Evolutionary conservation across 2,113 vertebrate species (phyloP).

Genomic region (Megaceryle torquata): DNA sequence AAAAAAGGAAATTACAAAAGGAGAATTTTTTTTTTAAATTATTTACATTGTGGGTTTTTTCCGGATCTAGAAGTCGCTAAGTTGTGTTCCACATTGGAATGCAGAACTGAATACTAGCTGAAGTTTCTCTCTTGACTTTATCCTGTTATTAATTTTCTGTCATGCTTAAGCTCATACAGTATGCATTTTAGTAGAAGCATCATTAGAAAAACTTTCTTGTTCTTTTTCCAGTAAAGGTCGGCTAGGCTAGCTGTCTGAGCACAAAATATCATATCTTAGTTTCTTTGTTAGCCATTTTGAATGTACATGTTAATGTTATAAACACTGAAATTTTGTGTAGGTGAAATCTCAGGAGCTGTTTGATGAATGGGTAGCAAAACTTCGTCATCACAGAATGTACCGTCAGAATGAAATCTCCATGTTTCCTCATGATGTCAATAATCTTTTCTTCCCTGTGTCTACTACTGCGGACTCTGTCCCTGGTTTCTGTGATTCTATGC

Average conservation of each 20-base stretch:
- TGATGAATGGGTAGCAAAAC: constrained; percentile 94
- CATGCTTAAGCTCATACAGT: neutral
- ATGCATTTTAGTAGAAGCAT: neutral
- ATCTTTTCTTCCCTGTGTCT: constrained; percentile 82
- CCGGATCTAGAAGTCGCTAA: neutral
- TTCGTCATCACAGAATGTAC: constrained; percentile 93
- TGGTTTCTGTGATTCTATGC: constrained; percentile 73
- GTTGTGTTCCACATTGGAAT: neutral
- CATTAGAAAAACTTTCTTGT: neutral
- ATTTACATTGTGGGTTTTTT: accelerated
- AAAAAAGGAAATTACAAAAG: neutral
- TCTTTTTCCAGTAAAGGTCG: neutral
- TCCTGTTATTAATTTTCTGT: neutral
- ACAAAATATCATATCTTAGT: neutral
- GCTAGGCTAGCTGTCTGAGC: neutral
- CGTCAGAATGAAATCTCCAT: constrained; percentile 95
- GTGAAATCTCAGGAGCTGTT: constrained; percentile 93
- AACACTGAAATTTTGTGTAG: constrained; percentile 60
- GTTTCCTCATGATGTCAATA: constrained; percentile 84
- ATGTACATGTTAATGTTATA: neutral
- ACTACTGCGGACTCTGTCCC: constrained; percentile 75
- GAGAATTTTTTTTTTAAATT: neutral
- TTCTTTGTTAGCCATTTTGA: neutral
- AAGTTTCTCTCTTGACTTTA: neutral
- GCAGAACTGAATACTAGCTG: neutral